Conservation (phyloP, 2,797 vertebrate species). For the Acestrorhynchus altus region DNA sequence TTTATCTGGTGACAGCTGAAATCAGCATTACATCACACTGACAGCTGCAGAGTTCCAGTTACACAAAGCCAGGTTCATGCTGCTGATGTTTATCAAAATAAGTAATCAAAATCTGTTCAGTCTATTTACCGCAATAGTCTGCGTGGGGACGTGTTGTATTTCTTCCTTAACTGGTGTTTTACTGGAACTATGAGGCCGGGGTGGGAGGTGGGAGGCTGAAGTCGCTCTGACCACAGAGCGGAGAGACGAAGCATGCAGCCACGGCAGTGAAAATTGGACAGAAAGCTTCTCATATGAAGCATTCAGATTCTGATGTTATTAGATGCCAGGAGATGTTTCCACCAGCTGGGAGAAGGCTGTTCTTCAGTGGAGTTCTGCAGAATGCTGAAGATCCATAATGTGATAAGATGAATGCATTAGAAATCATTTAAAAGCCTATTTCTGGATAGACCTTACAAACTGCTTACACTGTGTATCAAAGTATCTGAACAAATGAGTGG, state of each 20-base stretch:
- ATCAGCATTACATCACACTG: conserved; percentile 37
- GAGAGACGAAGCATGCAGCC: conserved; percentile 13
- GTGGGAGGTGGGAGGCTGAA: conserved; percentile 50
- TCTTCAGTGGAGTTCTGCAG: conserved; percentile 67
- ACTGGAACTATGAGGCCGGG: conserved; percentile 57
- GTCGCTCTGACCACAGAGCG: not conserved
- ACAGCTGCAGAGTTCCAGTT: conserved; percentile 45
- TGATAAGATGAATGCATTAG: conserved; percentile 64
- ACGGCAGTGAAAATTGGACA: conserved; percentile 68
- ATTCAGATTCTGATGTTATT: conserved; percentile 69
- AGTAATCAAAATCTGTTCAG: conserved; percentile 34
- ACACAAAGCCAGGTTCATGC: conserved; percentile 22
- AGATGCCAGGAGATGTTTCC: conserved; percentile 68
- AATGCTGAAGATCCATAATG: conserved; percentile 76
- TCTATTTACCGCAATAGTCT: conserved; percentile 43
- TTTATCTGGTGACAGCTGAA: conserved; percentile 51
- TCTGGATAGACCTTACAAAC: conserved; percentile 49
- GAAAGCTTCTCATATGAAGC: conserved; percentile 61
- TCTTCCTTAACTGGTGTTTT: conserved; percentile 32
- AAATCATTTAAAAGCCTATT: not conserved
- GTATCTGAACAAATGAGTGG: too few species aligned
- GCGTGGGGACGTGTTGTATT: conserved; percentile 23
- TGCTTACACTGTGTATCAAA: conserved; percentile 73
- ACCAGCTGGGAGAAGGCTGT: conserved; percentile 68
- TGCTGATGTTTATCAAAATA: conserved; percentile 40